Base-by-base conservation (phyloP, 2,113 vertebrate genomes). In the Pseudolaguvia tuberculata region DNA sequence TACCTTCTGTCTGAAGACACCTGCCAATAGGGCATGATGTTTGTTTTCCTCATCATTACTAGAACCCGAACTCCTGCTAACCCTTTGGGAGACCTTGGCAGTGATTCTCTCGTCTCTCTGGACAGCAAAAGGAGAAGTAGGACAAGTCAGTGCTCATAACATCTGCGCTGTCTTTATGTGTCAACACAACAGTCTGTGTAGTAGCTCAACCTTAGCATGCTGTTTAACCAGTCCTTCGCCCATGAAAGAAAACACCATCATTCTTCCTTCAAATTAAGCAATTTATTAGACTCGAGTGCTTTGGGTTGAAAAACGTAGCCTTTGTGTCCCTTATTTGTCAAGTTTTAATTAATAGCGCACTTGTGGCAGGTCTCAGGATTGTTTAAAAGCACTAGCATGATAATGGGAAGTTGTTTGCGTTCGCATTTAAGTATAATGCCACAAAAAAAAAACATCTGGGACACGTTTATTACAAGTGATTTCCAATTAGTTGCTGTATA, bases 201-300 rank as follows among this genome's bases (percentile, higher is more conserved):
- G 35, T 29, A 57, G 73, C 73, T 75, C 23, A 75, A 21, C 13
- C 76, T 35, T 72, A 29, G 42, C 45, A 45, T n/a, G 4, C 27
- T 45, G 67, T 72, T 72, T 72, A 80, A 55, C 69, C 74, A 57
- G 59, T 66, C 51, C 15, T 51, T 77, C n/a, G 9, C 65, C 61
- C 42, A 50, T 68, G 42, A 65, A 77, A 23, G 17, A 71, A 71
- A 61, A n/a, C 73, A 45, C 62, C 58, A 69, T 50, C 51, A 65
- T 31, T 76, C 69, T 48, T 57, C 39, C 18, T 67, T 67, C 77
- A 75, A 51, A 74, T 78, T 75, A 77, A 80, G 67, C 67, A 78
- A 80, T 78, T 72, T 57, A 79, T 79, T 74, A 76, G 70, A 66
- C 52, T 76, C 23, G 13, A 77, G 74, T 71, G 62, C 74, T 73